A percentile compares a stretch with the other conserved stretches of the same genome.
phyloP scores from a whole-genome alignment of 2,888 invertebrate genomes.

The Eupithecia inturbata region DNA sequence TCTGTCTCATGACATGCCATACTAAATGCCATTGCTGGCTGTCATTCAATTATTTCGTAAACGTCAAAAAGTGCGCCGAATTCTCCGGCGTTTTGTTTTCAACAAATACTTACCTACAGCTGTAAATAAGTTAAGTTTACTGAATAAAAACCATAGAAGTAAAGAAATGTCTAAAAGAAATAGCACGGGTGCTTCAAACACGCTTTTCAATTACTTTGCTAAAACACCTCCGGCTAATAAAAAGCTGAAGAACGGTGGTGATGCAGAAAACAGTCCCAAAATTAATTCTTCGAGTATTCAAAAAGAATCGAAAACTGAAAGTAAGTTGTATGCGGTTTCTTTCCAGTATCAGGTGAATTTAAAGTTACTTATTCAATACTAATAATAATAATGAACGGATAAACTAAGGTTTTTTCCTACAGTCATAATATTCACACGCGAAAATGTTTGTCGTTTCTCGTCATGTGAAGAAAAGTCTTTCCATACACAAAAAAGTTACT shows the following conservation, averaged over 20 bases:
- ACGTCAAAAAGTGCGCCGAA: slow-evolving; percentile 29
- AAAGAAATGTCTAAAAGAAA: slow-evolving; percentile 80
- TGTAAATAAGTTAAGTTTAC: background rate
- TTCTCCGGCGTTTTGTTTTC: background rate
- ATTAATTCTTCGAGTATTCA: slow-evolving; percentile 50
- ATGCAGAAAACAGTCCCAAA: slow-evolving; percentile 50
- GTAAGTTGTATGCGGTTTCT: slow-evolving; percentile 57
- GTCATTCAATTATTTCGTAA: background rate
- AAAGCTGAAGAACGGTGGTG: slow-evolving; percentile 60
- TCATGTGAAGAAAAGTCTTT: background rate
- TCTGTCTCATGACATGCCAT: background rate
- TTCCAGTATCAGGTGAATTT: background rate
- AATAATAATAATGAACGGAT: too few species aligned
- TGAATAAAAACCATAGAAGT: background rate
- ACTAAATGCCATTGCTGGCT: background rate
- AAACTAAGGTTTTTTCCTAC: background rate
- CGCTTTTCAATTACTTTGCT: slow-evolving; percentile 87
- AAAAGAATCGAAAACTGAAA: slow-evolving; percentile 58
- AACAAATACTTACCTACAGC: too few species aligned
- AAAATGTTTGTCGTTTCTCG: background rate
- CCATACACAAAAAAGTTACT: too few species aligned
- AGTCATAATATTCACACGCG: background rate
- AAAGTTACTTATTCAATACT: too few species aligned
- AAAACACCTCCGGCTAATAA: slow-evolving; percentile 83
- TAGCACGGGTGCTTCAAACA: slow-evolving; percentile 81